A percentile compares a stretch with the other conserved stretches of the same genome.
Evolutionary conservation across 1,140 invertebrate species (phyloP).

Genomic region (Zophobas morio): DNA sequence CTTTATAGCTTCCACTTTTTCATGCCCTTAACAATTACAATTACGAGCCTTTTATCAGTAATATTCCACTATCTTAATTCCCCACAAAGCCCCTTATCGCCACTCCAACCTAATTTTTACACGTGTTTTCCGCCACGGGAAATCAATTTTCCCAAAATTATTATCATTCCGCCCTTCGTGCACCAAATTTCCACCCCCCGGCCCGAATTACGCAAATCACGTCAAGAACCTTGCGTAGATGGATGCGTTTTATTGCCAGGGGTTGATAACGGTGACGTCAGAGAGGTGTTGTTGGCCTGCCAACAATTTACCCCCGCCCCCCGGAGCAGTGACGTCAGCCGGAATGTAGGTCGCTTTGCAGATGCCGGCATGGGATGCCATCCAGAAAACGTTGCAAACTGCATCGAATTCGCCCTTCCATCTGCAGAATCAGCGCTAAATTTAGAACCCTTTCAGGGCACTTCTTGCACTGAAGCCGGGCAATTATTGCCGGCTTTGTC

Average conservation of each 20-base stretch:
- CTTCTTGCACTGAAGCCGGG: not conserved
- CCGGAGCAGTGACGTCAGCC: slow-evolving; percentile 50
- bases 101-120: too few relatives aligned
- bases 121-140: too few relatives aligned
- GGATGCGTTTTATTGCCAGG: slow-evolving; percentile 23
- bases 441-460: slow-evolving; percentile 13
- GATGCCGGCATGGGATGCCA: slow-evolving; percentile 34
- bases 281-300: slow-evolving; percentile 51
- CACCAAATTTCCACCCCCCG: too few relatives aligned
- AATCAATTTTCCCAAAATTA: too few relatives aligned
- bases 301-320: slow-evolving; percentile 46
- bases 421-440: slow-evolving; percentile 14
- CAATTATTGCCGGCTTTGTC: slow-evolving; percentile 22
- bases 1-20: too few relatives aligned
- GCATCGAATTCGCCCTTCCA: not conserved
- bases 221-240: slow-evolving; percentile 13
- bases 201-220: not conserved
- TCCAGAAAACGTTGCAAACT: slow-evolving; percentile 35
- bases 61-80: too few relatives aligned
- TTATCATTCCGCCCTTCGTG: too few relatives aligned
- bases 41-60: too few relatives aligned
- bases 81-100: too few relatives aligned
- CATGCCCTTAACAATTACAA: too few relatives aligned
- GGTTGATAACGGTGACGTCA: slow-evolving; percentile 50
- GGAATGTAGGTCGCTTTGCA: slow-evolving; percentile 52